Percentiles rank a stretch among this genome's conserved stretches.
These are phyloP conservation scores for Ptyas mucosa DNA, from an alignment of 2,113 vertebrate species.

Conservation along the genomic window DNA sequence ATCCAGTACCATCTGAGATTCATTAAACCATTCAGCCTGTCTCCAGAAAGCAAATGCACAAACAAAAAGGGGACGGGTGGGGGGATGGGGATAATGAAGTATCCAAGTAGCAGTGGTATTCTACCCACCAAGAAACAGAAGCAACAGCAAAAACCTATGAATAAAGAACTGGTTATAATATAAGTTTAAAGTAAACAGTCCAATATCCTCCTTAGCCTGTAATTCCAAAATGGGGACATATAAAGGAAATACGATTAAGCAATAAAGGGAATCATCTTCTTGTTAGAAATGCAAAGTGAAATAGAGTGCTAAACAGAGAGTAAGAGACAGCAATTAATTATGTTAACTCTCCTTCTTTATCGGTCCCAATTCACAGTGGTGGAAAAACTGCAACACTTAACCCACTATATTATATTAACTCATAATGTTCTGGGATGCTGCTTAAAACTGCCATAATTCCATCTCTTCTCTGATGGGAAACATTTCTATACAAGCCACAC, in stretches of 20 bases:
- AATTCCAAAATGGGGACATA: constrained; percentile 30
- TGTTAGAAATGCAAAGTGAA: constrained; percentile 36
- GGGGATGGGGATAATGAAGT: background rate
- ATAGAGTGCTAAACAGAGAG: constrained; percentile 15
- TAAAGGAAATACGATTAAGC: background rate
- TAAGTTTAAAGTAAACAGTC: background rate
- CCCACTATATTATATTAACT: constrained; percentile 39
- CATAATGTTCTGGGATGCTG: constrained; percentile 13
- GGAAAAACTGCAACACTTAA: constrained; percentile 37
- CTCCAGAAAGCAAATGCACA: background rate
- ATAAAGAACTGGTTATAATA: background rate
- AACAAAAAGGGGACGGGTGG: background rate
- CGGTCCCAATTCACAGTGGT: constrained; percentile 25
- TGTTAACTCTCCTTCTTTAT: constrained; percentile 22
- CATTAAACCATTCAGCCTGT: background rate
- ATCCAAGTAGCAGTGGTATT: background rate
- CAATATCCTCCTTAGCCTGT: background rate
- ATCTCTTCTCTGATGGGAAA: constrained; percentile 13
- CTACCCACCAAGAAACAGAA: background rate
- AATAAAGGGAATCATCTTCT: constrained; percentile 20
- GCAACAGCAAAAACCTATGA: background rate
- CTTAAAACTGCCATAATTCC: background rate
- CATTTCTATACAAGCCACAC: background rate
- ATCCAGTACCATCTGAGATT: background rate
- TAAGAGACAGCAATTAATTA: constrained; percentile 44